Base-by-base conservation (phyloP, 2,113 vertebrate species). In the Girardinichthys multiradiatus region DNA sequence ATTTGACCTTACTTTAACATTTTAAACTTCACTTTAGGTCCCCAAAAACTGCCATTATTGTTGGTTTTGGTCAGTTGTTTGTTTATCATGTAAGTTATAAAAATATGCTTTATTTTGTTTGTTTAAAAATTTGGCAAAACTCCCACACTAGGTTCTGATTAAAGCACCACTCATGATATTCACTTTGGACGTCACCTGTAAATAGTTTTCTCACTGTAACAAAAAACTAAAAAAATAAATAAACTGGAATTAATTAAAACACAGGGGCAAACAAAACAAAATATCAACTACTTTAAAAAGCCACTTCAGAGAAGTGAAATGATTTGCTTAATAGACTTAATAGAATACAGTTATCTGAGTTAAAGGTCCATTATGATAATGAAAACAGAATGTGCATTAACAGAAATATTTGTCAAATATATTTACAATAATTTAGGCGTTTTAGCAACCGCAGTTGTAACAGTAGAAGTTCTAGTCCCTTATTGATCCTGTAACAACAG, bases 121-220 rank as follows among this genome's bases (percentile, higher is more conserved):
- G 39, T 28, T 45, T 45, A 19, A 54, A 54, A 54, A 54, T 54
- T 37, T 74, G 62, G 37, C 54, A 17, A 72, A 68, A 76, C 77
- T 76, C 82, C 82, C 58, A 75, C 80, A 31, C 67, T 26, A 48
- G 59, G 67, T 64, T 70, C 24, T 62, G 51, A 80, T 74, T 66
- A 57, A 65, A 86, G 84, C 71, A 60, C 65, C 64, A 74, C 74
- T 89, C 9, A 24, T 67, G 7, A 8, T 3, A 29, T 70, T 72
- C 31, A 30, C 10, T 29, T 31, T 60, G 70, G 45, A 70, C 67
- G 30, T 27, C 6, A 31, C 48, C 66, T 64, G 30, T 0, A 7
- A 31, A 37, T 64, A 68, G n/a, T 64, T 26, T 45, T 67, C 68
- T 26, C 35, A 68, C 29, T 62, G 39, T 60, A 15, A 27, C 35